Percentiles rank a stretch among this genome's conserved stretches.
Conservation (phyloP, 2,113 vertebrate species). For the Blennius ocellaris region DNA sequence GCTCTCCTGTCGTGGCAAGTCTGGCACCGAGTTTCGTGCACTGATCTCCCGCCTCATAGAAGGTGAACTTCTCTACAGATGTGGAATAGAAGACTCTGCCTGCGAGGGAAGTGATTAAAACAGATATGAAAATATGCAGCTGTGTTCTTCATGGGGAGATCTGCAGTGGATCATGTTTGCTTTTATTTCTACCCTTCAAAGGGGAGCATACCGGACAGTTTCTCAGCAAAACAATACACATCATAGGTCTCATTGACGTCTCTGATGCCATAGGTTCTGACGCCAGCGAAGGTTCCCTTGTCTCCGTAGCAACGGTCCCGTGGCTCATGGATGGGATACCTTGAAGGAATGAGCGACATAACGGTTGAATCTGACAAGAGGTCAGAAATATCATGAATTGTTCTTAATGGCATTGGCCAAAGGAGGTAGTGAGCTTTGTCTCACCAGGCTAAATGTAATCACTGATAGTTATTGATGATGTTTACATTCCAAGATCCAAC, state of each 20-base stretch:
- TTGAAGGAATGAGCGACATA: slow-evolving; percentile 59
- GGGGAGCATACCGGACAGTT: slow-evolving; percentile 88
- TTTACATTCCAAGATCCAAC: background rate
- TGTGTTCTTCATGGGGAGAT: background rate
- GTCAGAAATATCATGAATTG: background rate
- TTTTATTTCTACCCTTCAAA: background rate
- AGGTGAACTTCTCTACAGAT: slow-evolving; percentile 89
- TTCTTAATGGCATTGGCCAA: background rate
- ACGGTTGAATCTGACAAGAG: background rate
- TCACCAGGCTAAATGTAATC: background rate
- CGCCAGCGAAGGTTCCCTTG: slow-evolving; percentile 93
- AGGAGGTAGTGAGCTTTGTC: too few relatives aligned
- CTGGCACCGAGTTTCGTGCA: slow-evolving; percentile 88
- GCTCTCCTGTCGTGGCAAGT: slow-evolving; percentile 92
- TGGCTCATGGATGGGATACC: slow-evolving; percentile 95
- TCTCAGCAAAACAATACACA: slow-evolving; percentile 97
- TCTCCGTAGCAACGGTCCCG: slow-evolving; percentile 94
- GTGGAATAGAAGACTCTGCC: slow-evolving; percentile 94
- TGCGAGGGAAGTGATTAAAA: slow-evolving; percentile 67
- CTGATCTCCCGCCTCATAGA: slow-evolving; percentile 90
- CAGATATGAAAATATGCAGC: slow-evolving; percentile 1
- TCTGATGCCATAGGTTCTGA: slow-evolving; percentile 94
- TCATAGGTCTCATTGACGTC: slow-evolving; percentile 96
- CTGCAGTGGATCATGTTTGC: background rate
- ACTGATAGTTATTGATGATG: background rate